phyloP scores from a whole-genome alignment of 2,888 invertebrate species.

The Drosophila bunnanda region DNA sequence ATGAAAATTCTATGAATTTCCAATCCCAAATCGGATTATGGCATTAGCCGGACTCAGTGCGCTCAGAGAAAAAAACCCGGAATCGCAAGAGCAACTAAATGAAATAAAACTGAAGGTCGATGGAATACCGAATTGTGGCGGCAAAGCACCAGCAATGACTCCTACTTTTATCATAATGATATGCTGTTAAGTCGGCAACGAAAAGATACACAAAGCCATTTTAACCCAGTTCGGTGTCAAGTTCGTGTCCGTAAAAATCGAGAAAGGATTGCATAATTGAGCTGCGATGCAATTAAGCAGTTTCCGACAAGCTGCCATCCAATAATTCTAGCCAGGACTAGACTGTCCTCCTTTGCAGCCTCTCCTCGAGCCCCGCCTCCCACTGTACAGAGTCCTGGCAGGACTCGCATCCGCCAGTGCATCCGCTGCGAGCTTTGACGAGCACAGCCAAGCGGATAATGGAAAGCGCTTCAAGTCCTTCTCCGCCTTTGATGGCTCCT shows the following conservation, averaged over 20 bases:
- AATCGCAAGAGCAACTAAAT: constrained; percentile 9
- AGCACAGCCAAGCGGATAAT: constrained; percentile 49
- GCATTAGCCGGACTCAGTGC: constrained; percentile 49
- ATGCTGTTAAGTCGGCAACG: constrained; percentile 30
- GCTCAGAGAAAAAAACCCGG: constrained; percentile 1
- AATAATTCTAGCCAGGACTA: constrained; percentile 52
- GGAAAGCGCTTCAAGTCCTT: constrained; percentile 45
- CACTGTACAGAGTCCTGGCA: constrained; percentile 8
- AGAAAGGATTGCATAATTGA: constrained; percentile 72
- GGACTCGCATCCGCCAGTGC: constrained; percentile 42
- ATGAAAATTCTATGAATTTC: constrained; percentile 66
- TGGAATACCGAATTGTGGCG: constrained; percentile 15
- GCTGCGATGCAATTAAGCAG: constrained; percentile 82
- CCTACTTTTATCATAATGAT: constrained; percentile 48
- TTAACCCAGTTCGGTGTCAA: constrained; percentile 38
- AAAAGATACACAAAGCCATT: constrained; percentile 34
- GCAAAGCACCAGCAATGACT: constrained; percentile 37
- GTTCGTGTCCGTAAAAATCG: constrained; percentile 10
- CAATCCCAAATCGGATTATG: constrained; percentile 72
- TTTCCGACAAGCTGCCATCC: constrained; percentile 75
- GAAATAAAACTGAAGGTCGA: constrained; percentile 43
- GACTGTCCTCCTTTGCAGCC: constrained; percentile 13
- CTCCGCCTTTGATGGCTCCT: constrained; percentile 42
- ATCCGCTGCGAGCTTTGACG: constrained; percentile 47
- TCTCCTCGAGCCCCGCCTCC: not conserved